phyloP scores from a whole-genome alignment of 2,888 invertebrate species.

The Amphipyra berbera region DNA sequence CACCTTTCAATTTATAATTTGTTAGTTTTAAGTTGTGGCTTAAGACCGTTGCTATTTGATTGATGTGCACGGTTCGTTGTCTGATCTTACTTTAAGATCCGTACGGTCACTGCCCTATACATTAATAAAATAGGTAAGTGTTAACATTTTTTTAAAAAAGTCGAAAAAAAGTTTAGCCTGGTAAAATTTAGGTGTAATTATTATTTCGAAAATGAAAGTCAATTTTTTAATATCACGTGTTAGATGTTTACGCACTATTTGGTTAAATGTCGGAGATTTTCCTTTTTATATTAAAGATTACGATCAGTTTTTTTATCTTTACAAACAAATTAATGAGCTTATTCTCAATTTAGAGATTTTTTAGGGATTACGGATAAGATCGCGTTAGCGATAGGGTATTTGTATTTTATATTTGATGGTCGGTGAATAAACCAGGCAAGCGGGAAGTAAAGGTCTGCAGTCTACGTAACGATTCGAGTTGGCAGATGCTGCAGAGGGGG shows the following conservation, averaged over 20 bases:
- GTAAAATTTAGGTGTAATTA: slow-evolving; percentile 28
- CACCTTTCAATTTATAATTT: background rate
- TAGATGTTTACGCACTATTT: slow-evolving; percentile 35
- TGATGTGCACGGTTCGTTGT: background rate
- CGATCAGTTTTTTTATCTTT: slow-evolving; percentile 33
- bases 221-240: slow-evolving; percentile 43
- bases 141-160: slow-evolving; percentile 20
- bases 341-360: slow-evolving; percentile 56
- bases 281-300: slow-evolving; percentile 23
- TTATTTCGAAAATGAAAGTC: slow-evolving; percentile 32
- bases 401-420: slow-evolving; percentile 9
- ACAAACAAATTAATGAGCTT: slow-evolving; percentile 61
- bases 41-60: background rate
- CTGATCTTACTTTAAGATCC: too few species aligned
- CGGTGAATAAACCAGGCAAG: background rate
- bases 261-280: slow-evolving; percentile 16
- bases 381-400: slow-evolving; percentile 18
- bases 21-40: background rate
- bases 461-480: background rate
- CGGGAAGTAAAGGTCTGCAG: background rate
- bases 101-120: background rate
- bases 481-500: background rate
- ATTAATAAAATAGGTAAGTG: slow-evolving; percentile 19
- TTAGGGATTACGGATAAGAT: slow-evolving; percentile 24
- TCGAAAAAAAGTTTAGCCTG: slow-evolving; percentile 16